These are phyloP conservation scores for Nephrotoma guestfalica DNA, from an alignment of 2,888 invertebrate genomes.

Conservation along the genomic window DNA sequence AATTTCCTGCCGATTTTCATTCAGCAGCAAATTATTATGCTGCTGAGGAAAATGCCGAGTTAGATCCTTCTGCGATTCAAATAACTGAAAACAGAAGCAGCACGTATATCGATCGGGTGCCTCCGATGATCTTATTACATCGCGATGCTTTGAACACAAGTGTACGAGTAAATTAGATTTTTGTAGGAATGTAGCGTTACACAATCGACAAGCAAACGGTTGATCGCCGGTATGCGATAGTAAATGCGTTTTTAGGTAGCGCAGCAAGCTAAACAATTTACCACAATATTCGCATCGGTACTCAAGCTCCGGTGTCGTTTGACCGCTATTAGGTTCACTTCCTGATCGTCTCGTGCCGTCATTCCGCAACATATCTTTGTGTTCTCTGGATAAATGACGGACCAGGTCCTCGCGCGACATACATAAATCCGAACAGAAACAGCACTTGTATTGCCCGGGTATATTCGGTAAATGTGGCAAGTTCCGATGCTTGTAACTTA, in stretches of 20 bases:
- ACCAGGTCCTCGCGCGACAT: background rate
- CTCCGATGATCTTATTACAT: background rate
- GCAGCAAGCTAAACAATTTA: background rate
- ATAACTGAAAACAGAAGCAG: no score
- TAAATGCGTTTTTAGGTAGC: background rate
- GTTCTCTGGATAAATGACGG: background rate
- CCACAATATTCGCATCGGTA: background rate
- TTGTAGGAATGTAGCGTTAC: background rate
- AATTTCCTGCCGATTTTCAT: no score
- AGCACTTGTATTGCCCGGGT: background rate
- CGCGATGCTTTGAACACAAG: background rate
- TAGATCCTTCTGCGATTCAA: no score
- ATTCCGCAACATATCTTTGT: background rate
- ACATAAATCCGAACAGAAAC: background rate
- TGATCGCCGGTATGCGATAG: background rate
- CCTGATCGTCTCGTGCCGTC: background rate
- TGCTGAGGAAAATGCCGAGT: no score
- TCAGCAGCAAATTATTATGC: no score
- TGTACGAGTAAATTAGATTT: background rate
- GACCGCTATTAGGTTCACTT: background rate
- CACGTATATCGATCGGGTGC: background rate
- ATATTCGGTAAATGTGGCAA: background rate
- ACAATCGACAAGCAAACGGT: background rate
- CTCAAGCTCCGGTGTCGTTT: background rate
- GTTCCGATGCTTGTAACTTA: background rate